These are phyloP conservation scores for Phymanthus crucifer DNA, from an alignment of 92 coral and sea anemone genomes.

Conservation along the genomic window DNA sequence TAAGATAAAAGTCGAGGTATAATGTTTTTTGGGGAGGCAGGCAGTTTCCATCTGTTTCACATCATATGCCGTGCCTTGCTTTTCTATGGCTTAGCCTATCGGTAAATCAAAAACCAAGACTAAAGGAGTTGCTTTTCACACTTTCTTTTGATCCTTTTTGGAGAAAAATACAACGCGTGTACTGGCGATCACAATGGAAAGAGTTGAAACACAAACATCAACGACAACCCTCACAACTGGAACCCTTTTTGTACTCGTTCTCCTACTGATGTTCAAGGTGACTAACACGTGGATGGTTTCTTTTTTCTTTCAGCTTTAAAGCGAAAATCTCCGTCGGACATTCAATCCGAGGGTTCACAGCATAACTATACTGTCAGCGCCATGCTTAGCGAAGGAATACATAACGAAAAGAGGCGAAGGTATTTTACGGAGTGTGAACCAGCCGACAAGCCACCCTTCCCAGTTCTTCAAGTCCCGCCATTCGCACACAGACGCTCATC, in stretches of 20 bases:
- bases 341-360: constrained; percentile 36
- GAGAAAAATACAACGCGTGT: neutral
- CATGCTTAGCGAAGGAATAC: constrained; percentile 51
- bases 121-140: constrained; percentile 2
- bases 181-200: neutral
- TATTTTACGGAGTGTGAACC: constrained; percentile 69
- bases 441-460: constrained; percentile 63
- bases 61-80: constrained; percentile 14
- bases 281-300: neutral
- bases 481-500: constrained; percentile 81
- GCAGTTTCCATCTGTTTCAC: constrained; percentile 38
- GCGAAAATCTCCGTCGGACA: constrained; percentile 57
- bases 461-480: constrained; percentile 40
- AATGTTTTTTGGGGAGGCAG: constrained; percentile 25
- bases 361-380: constrained; percentile 53
- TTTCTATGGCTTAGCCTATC: constrained; percentile 23
- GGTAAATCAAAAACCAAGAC: constrained; percentile 30
- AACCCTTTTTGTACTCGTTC: neutral
- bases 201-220: neutral
- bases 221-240: neutral
- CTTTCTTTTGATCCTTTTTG: constrained; percentile 6
- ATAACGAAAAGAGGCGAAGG: constrained; percentile 70
- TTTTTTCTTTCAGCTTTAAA: constrained; percentile 53
- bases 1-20: constrained; percentile 35
- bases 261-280: neutral